Base-by-base conservation (phyloP, 2,113 vertebrate species). In the Ornithorhynchus anatinus region DNA sequence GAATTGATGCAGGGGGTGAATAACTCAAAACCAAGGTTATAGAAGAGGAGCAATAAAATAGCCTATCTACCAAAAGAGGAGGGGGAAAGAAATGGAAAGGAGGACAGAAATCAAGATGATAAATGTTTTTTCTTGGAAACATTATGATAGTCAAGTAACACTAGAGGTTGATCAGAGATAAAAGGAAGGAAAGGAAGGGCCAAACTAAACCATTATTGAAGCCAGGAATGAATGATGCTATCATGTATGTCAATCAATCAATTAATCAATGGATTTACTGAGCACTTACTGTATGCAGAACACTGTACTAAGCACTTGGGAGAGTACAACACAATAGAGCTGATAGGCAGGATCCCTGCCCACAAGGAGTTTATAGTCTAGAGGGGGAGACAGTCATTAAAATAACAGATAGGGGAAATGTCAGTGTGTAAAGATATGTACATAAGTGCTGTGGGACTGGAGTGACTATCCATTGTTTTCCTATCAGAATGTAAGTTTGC, bases 1-100 rank as follows among this genome's bases (percentile, higher is more conserved):
- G 59, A 77, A 37, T 53, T 42, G 35, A 70, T 65, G 54, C 54
- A 80, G 70, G 79, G 75, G 69, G 17, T 84, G 84, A 84, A 75
- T 77, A 80, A 80, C 7, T 37, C 53, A 68, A n/a, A 59, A 43
- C 17, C 1, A 1, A 22, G 37, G 54, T 74, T 81, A 89, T 48
- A 19, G 61, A 79, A 59, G 4, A 48, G 25, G 74, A 85, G 74
- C 81, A 66, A 16, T 3, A 35, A 22, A 72, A 45, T 38, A 0
- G 42, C 71, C 77, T 29, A 12, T n/a, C 4, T 60, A 7, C 40
- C 15, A 15, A 19, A 36, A 13, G 7, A 44, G 43, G 32, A 66
- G 52, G 45, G 59, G 56, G 73, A 70, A 56, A 5, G 39, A 54
- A 2, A 2, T 65, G 22, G 22, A 27, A 0, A 0, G 5, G 60